Base-by-base conservation (phyloP, 2,113 vertebrate species). In the Dissostichus mawsoni region DNA sequence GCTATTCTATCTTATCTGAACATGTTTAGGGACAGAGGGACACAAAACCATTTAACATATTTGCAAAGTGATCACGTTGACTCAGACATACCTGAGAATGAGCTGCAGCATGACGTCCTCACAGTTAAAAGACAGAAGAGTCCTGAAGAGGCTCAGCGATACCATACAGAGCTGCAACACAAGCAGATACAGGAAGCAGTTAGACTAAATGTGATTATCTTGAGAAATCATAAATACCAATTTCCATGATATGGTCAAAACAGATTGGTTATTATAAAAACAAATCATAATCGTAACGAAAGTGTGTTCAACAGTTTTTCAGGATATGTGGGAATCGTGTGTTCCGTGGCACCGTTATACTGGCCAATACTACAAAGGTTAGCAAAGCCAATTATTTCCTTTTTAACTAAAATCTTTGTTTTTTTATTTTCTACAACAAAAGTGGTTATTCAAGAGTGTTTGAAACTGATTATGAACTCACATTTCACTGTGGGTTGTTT, bases 81-180 rank as follows among this genome's bases (percentile, higher is more conserved):
- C 29, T 29, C 29, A 29, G 29, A 29, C 70, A 78, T 80, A 97
- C 97, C 98, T 97, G 95, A 99, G 97, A 94, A 98, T 94, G 55
- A 99, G 96, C 95, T 99, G 98, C 79, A 99, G 96, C 95, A 99
- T 94, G 85, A 99, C 92, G 7, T 99, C 98, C 91, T 99, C 98
- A 58, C 98, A 99, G 95, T 97, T 97, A 90, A 99, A 96, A 79
- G 96, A 96, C 81, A 99, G 95, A 57, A 99, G 95, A 48, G 98
- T 99, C 91, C 96, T 95, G 95, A 99, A 99, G 81, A 99, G 96
- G 92, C 97, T 97, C 87, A 99, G 89, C 0, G 98, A 99, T 23
- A 99, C 98, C 98, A 99, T 98, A 91, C 98, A 99, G 83, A 99
- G 96, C 98, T 98, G 93, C 47, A 84, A 75, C 62, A 82, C 59